phyloP scores from a whole-genome alignment of 2,888 invertebrate genomes.

The Hetaerina titia region DNA sequence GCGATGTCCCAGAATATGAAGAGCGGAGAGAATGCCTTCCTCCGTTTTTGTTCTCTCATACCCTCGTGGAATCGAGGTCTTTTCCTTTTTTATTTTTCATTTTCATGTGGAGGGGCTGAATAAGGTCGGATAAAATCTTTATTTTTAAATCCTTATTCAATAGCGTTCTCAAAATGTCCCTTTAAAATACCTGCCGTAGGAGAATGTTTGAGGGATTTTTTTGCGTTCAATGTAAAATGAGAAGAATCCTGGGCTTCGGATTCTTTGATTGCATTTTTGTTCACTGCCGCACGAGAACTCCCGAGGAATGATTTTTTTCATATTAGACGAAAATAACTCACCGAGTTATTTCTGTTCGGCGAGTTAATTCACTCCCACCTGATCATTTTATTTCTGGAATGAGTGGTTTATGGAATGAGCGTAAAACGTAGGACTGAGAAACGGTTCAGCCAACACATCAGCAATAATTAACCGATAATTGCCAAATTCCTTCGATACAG shows the following conservation, averaged over 20 bases:
- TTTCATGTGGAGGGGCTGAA: background rate
- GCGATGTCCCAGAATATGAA: constrained; percentile 37
- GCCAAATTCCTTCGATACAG: too few relatives aligned
- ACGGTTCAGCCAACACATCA: background rate
- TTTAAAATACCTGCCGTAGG: background rate
- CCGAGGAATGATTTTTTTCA: background rate
- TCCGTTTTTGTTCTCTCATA: background rate
- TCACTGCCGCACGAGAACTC: background rate
- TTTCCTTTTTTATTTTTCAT: background rate
- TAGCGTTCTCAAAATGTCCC: background rate
- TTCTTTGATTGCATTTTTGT: background rate
- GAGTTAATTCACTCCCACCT: background rate
- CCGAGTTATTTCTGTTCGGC: background rate
- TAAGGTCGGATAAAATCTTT: too few relatives aligned
- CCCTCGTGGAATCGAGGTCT: background rate
- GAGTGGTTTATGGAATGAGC: background rate
- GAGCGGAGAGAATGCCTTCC: constrained; percentile 32
- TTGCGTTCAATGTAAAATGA: background rate
- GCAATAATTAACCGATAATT: background rate
- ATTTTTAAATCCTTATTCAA: too few relatives aligned
- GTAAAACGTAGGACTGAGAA: background rate
- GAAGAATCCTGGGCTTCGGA: background rate
- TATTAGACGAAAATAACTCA: background rate
- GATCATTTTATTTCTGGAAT: too few relatives aligned
- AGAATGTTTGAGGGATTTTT: background rate